Evolutionary conservation across 2,113 vertebrate species (phyloP).

Genomic region (Cyprinus carpio): DNA sequence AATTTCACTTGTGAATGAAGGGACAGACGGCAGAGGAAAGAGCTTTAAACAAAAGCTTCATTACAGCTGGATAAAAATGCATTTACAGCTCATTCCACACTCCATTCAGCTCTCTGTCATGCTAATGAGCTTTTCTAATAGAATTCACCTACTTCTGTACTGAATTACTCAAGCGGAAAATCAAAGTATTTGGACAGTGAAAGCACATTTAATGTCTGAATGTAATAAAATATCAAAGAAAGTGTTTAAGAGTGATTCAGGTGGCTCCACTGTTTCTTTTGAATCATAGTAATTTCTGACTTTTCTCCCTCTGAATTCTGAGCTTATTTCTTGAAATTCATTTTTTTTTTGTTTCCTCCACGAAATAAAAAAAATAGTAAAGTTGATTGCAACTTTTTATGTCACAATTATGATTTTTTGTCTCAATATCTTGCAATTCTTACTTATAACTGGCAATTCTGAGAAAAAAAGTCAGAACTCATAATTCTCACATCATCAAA

Average conservation of each 20-base stretch:
- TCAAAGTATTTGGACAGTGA: background rate
- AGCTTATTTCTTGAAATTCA: no score
- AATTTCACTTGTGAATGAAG: background rate
- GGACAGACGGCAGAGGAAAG: background rate
- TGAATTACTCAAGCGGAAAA: background rate
- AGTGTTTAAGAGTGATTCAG: background rate
- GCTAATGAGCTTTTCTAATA: constrained; percentile 22
- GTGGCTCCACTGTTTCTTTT: no score
- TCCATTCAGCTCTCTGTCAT: constrained; percentile 21
- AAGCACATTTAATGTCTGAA: background rate
- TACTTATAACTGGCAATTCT: no score
- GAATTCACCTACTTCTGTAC: background rate
- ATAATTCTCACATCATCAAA: no score
- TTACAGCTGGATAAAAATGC: constrained; percentile 27
- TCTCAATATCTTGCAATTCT: no score
- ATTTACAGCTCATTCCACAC: constrained; percentile 2
- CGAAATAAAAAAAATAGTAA: no score
- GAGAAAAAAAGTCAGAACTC: no score
- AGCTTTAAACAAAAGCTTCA: constrained; percentile 17
- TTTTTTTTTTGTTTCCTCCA: no score
- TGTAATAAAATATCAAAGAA: background rate
- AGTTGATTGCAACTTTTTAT: no score
- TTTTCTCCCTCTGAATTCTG: no score
- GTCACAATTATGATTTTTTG: no score
- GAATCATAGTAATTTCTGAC: background rate